Percentiles rank a stretch among this genome's conserved stretches.
phyloP scores from a whole-genome alignment of 2,888 invertebrate species.

The Parasteatoda lunata region DNA sequence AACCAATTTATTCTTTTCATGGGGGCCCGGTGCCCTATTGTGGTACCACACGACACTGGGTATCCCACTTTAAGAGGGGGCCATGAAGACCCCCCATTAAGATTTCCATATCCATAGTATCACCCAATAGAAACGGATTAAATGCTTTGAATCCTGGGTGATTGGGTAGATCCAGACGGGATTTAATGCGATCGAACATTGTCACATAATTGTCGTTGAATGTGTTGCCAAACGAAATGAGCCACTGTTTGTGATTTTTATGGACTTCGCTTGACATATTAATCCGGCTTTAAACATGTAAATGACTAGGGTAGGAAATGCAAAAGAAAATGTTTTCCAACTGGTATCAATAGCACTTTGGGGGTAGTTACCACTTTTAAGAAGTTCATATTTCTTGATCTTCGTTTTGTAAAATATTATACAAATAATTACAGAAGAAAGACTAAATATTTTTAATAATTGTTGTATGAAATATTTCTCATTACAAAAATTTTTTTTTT shows the following conservation, averaged over 20 bases:
- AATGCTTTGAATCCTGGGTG: conserved; percentile 9
- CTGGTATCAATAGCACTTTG: not conserved
- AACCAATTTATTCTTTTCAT: conserved; percentile 53
- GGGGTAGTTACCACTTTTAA: too few species aligned
- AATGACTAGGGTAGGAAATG: conserved; percentile 18
- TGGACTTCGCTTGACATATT: conserved; percentile 40
- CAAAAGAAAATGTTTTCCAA: conserved; percentile 27
- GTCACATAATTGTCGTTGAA: conserved; percentile 55
- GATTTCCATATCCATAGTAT: conserved; percentile 2
- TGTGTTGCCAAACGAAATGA: conserved; percentile 35
- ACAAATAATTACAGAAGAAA: too few species aligned
- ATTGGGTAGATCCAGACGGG: not conserved
- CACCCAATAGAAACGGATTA: conserved; percentile 12
- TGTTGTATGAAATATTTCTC: too few species aligned
- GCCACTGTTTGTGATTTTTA: conserved; percentile 31
- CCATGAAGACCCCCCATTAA: conserved; percentile 35
- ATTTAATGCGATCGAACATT: conserved; percentile 55
- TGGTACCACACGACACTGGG: conserved; percentile 26
- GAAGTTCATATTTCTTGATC: too few species aligned
- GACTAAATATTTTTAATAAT: too few species aligned
- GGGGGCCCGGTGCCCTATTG: conserved; percentile 22
- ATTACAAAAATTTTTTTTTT: too few species aligned
- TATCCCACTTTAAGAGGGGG: not conserved
- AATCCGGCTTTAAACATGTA: conserved; percentile 44
- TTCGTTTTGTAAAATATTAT: too few species aligned